Conservation (phyloP, 2,113 vertebrate genomes). For the Colistium nudipinnis region DNA sequence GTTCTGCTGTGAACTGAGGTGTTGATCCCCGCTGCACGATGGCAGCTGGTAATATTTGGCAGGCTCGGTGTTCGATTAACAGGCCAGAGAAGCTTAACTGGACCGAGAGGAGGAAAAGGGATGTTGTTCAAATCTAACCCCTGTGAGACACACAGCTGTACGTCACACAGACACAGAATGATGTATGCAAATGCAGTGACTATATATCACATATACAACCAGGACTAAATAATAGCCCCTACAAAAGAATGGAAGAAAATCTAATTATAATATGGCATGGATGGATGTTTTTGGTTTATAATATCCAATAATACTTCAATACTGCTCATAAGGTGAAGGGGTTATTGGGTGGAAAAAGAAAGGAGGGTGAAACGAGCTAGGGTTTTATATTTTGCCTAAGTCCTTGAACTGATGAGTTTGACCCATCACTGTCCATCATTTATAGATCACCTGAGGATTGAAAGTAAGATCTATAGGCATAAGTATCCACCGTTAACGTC, state of each 20-base stretch:
- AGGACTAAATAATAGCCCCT: neutral
- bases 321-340: slow-evolving; percentile 29
- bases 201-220: slow-evolving; percentile 1
- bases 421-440: slow-evolving; percentile 30
- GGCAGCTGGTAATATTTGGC: slow-evolving; percentile 64
- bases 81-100: slow-evolving; percentile 43
- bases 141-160: slow-evolving; percentile 18
- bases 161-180: slow-evolving; percentile 23
- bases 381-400: slow-evolving; percentile 48
- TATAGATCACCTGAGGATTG: slow-evolving; percentile 50
- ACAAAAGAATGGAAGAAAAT: neutral
- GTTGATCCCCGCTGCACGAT: slow-evolving; percentile 50
- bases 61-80: slow-evolving; percentile 48
- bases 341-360: slow-evolving; percentile 15
- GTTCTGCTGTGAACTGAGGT: slow-evolving; percentile 43
- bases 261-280: neutral
- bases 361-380: slow-evolving; percentile 2
- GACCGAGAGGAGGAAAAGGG: neutral
- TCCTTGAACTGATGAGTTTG: slow-evolving; percentile 40
- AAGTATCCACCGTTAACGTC: neutral
- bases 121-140: slow-evolving; percentile 22
- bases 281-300: neutral
- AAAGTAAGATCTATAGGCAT: slow-evolving; percentile 33
- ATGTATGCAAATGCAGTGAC: neutral
- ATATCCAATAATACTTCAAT: slow-evolving; percentile 1